Base-by-base conservation (phyloP, 1,140 invertebrate genomes). In the Drosophila teissieri region DNA sequence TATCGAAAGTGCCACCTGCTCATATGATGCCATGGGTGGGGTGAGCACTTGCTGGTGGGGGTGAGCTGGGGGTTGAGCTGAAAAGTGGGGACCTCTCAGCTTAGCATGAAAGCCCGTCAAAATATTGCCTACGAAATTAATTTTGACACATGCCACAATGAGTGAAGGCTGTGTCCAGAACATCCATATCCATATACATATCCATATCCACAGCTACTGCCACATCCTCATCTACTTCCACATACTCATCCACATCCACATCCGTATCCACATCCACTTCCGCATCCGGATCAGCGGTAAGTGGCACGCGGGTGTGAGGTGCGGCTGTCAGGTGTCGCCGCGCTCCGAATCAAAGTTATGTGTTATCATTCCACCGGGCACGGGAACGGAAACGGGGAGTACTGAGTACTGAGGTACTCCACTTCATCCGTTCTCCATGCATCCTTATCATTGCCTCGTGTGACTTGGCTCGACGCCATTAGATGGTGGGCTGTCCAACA, bases 101-200 rank as follows among this genome's bases (percentile, higher is more conserved):
- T 86, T 85, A 78, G 70, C 65, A 75, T 75, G 83, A 88, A 75
- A 82, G 77, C 61, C 78, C 85, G 78, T 86, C 82, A 86, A 86
- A 86, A 86, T 82, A 85, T 78, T 88, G 70, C 65, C 64, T 73
- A 73, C 70, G 79, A 79, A 86, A 86, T 86, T 86, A 86, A 86
- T 86, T 86, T 86, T 86, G 82, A 86, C 82, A 86, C 75, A 75
- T 88, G 82, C 78, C 82, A 86, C 73, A 86, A 82, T 78, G 73
- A 78, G 75, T 82, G 70, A 81, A 75, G 82, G 56, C 58, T 61
- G 57, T 62, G 61, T 57, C 34, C 44, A 49, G 42, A 24, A 10
- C 42, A 45, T 45, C 17, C 40, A n/a, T 31, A 10, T 31, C 31
- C 31, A 31, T 31, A 31, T 31, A 8, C 27, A 31, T 7, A 27